These are phyloP conservation scores for Leptopilina syphax DNA, from an alignment of 2,888 invertebrate species.

Conservation along the genomic window DNA sequence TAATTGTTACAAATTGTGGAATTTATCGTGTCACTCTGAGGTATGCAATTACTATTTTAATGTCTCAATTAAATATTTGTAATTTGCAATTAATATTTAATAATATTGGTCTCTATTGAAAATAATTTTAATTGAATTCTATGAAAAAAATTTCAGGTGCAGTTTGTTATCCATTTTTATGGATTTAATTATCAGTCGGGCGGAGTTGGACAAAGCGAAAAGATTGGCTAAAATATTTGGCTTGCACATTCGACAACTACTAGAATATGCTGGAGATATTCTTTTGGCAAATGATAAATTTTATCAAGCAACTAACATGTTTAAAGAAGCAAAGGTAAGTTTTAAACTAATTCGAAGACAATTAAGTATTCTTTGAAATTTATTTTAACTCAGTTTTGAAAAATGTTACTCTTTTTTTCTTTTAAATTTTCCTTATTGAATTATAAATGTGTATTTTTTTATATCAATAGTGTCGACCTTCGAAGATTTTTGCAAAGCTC, in stretches of 20 bases:
- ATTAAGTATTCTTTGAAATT: too few relatives aligned
- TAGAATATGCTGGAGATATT: slow-evolving; percentile 90
- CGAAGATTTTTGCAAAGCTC: slow-evolving; percentile 81
- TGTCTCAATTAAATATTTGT: slow-evolving; percentile 1
- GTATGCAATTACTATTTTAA: slow-evolving; percentile 69
- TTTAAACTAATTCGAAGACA: not conserved
- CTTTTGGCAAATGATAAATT: slow-evolving; percentile 86
- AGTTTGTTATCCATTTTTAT: slow-evolving; percentile 79
- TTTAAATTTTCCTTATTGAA: too few relatives aligned
- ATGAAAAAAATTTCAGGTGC: slow-evolving; percentile 62
- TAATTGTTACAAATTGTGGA: slow-evolving; percentile 80
- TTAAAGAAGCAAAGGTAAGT: slow-evolving; percentile 86
- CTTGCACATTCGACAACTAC: slow-evolving; percentile 82
- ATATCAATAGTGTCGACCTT: slow-evolving; percentile 77
- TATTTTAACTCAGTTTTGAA: not conserved
- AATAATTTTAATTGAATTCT: not conserved
- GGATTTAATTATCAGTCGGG: slow-evolving; percentile 79
- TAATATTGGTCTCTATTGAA: too few relatives aligned
- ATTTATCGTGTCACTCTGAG: slow-evolving; percentile 81
- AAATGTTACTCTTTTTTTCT: not conserved
- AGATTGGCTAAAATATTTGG: slow-evolving; percentile 80
- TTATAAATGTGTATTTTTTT: not conserved
- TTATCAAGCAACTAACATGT: slow-evolving; percentile 87
- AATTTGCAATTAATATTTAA: too few relatives aligned
- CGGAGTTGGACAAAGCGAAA: slow-evolving; percentile 80